Evolutionary conservation across 2,797 vertebrate genomes (phyloP), one percentile per base, ranked within the genome.

Genomic region (Streptopelia turtur): DNA sequence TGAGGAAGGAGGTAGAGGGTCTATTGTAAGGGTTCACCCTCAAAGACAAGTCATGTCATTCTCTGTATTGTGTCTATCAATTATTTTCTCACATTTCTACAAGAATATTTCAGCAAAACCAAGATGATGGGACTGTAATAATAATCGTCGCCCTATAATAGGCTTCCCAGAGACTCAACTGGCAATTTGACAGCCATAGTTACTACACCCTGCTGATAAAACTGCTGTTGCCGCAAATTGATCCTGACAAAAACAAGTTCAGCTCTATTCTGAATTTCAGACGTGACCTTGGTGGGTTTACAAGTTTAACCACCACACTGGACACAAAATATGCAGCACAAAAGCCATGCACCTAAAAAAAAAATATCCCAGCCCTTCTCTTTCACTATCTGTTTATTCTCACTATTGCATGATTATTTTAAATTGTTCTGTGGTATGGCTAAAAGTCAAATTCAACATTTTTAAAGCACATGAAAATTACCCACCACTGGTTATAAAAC

Each of bases 191-290:
- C 92, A 94, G 86, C 59, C 6, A 3, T 75, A 92, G 83, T 77
- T 85, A 60, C 65, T 92, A 93, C 82, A 94, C 71, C 94, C 93
- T 63, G 77, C 94, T 96, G 95, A 91, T 95, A 96, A 76, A 87
- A 86, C 76, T 96, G 93, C 86, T 95, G 80, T 79, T 96, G 66
- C 80, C 33, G 59, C 87, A 94, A 94, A 97, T 90, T 66, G 90
- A 81, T 89, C 86, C 37, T 65, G 64, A 83, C 31, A 89, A 95
- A 96, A 96, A 13, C 57, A 89, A 88, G 39, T 88, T 81, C 41
- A 53, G 72, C 41, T 68, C 37, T 94, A 13, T 94, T 94, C 90
- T 75, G 70, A 94, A 82, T 90, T 96, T 96, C 87, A 94, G 84
- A 74, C 83, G 93, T 95, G 89, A 95, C 88, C 84, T 97, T 93